Base-by-base conservation (phyloP, 1,140 invertebrate genomes). In the Drosophila tani region DNA sequence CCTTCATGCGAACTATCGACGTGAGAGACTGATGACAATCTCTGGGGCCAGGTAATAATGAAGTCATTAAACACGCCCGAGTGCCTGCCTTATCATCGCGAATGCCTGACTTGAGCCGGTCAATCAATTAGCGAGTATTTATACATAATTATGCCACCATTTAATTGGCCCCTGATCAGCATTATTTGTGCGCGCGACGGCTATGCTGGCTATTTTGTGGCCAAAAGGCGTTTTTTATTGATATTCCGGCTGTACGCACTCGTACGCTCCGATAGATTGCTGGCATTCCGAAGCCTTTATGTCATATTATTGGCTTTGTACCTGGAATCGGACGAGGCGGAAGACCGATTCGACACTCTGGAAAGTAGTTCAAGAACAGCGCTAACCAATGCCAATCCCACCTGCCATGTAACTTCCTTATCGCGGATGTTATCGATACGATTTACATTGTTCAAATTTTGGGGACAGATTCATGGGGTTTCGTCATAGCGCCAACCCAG, bases 61-160 rank as follows among this genome's bases (percentile, higher is more conserved):
- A 65, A 60, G 43, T 86, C 79, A 88, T 88, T 88, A 75, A 43
- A 68, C 58, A 73, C 59, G 45, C 29, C 50, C 58, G 45, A 71
- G 29, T 57, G 45, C 7, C 38, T 29, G 66, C 43, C 57, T 85
- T 84, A 64, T 83, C 65, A 83, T 77, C 69, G 62, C 69, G 15
- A 55, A 62, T 79, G 51, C 66, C 66, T 58, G 58, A 58, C 80
- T 67, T 58, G 65, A 88, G 50, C 71, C 62, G 71, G 80, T 17
- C 81, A 87, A 83, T 88, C 83, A 87, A 81, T 87, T 83, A 75
- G 85, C 73, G 35, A 66, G 58, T 75, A 90, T 77, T 88, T 88
- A 75, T 84, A 90, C 57, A 69, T 79, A 71, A 88, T 90, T 84
- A 84, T 70, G 74, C 79, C 82, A 74, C 73, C 83, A 79, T 63